phyloP scores from a whole-genome alignment of 2,888 invertebrate genomes.

The Cheilosia vernalis region DNA sequence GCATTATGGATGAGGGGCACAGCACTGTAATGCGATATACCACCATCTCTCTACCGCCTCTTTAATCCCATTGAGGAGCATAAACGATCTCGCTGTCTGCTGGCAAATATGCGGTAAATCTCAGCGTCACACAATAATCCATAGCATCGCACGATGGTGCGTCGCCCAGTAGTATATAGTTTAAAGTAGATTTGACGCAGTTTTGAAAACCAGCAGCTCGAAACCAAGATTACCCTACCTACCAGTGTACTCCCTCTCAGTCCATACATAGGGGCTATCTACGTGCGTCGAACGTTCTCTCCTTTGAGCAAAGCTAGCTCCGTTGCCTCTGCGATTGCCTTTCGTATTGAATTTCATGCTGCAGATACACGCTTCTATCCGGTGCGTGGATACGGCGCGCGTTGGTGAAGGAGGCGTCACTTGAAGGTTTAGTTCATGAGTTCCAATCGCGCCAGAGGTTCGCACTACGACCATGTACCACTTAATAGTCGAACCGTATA shows the following conservation, averaged over 20 bases:
- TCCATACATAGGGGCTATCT: neutral
- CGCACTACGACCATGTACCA: conserved; percentile 70
- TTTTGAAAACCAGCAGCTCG: conserved; percentile 69
- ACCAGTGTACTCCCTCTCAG: conserved; percentile 39
- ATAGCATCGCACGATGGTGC: conserved; percentile 30
- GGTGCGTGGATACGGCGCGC: conserved; percentile 38
- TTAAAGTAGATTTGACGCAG: conserved; percentile 58
- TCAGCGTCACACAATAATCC: conserved; percentile 57
- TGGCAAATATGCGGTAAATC: conserved; percentile 56
- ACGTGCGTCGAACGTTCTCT: conserved; percentile 28
- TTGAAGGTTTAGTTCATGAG: conserved; percentile 71
- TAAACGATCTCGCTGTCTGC: conserved; percentile 31
- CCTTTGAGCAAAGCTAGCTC: conserved; percentile 33
- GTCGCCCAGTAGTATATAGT: conserved; percentile 50
- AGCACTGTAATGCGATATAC: conserved; percentile 59
- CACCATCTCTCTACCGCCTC: conserved; percentile 1
- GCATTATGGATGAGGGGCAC: conserved; percentile 68
- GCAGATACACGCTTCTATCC: conserved; percentile 4
- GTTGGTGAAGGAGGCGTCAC: conserved; percentile 40
- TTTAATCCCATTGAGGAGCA: neutral
- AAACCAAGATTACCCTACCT: conserved; percentile 61
- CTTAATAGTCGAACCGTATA: conserved; percentile 70
- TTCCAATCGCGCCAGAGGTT: conserved; percentile 46
- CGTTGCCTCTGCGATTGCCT: conserved; percentile 31
- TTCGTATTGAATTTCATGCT: conserved; percentile 52